Base-by-base conservation (phyloP, 1,140 invertebrate species). In the Anagrus nilaparvatae region DNA sequence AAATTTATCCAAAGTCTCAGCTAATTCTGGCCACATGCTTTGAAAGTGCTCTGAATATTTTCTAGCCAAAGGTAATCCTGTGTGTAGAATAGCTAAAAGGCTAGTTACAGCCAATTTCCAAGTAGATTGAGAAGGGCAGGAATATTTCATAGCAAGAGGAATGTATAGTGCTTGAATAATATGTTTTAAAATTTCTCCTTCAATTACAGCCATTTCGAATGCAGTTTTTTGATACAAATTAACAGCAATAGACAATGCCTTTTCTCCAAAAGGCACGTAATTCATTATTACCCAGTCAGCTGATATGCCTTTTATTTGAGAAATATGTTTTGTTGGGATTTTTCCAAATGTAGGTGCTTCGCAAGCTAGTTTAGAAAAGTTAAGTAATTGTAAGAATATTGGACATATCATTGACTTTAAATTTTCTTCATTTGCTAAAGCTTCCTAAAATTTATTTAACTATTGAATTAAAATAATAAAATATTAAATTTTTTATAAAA, bases 221-320 rank as follows among this genome's bases (percentile, higher is more conserved):
- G 87, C 86, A 17, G 85, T 87, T 54, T 80, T 79, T 55, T 84
- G 76, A 65, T 94, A 95, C 23, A 94, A 63, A 55, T 75, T 79
- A 2, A 90, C 82, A 28, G 83, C 79, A 72, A 91, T 82, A 16
- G 77, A 76, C 17, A 94, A 69, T 10, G 86, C 78, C 60, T 84
- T 82, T 58, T 91, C 87, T 47, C 87, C 86, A 67, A 91, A 92
- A 31, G 87, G 85, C 50, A 89, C 83, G 59, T 85, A 89, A 63
- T 87, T 88, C 78, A 86, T 82, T 28, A 77, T 79, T n/a, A 87
- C 73, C 75, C 81, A 85, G 52, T 88, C 84, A 44, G 75, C 69
- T 74, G 66, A 60, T 39, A 59, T 44, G 16, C 63, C 62, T 60
- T 62, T 58, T 5, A 69, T 46, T 57, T 70, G 68, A n/a, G 61